Evolutionary conservation across 2,888 invertebrate species (phyloP), one percentile per base, ranked within the genome.

Genomic region (Chrysolina haemoptera): DNA sequence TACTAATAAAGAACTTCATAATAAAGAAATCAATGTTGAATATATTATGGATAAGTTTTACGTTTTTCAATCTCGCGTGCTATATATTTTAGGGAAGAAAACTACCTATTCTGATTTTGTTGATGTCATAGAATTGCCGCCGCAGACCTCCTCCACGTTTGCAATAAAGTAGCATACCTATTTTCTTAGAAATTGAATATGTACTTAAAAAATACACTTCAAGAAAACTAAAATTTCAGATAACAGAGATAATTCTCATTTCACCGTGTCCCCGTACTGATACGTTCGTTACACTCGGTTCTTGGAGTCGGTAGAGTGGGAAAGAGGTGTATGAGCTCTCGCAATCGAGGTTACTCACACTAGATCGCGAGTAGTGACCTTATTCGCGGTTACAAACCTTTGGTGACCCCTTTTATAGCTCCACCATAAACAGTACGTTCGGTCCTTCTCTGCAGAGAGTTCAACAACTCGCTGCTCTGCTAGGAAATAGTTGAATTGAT

Each of bases 341-440:
- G 76, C 79, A 77, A 82, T 81, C 82, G 82, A 82, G 84, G 84
- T 83, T 82, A 83, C 75, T 84, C 82, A 83, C 83, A 81, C 79
- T 79, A 81, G 79, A 80, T 80, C 83, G 84, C 84, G 84, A 83
- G 79, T 82, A 70, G 66, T 84, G 86, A 85, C 85, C 86, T 83
- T 82, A 85, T 86, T 86, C 81, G 84, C 83, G 83, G 82, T 83
- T 81, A 82, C 78, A 78, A 81, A 82, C 81, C 81, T 81, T 80
- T 74, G 77, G 72, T 82, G 84, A 84, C 84, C 82, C 79, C 81
- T 83, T 83, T 82, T 48, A 74, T 73, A 73, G 74, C 76, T 72
- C 78, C 77, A 78, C 79, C 76, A 77, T 78, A 80, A 80, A 81
- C 80, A 77, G 79, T 78, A 74, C 76, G 79, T 78, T 77, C 74